A percentile compares a stretch with the other conserved stretches of the same genome.
phyloP scores from a whole-genome alignment of 2,888 invertebrate genomes.

The Machimus atricapillus region DNA sequence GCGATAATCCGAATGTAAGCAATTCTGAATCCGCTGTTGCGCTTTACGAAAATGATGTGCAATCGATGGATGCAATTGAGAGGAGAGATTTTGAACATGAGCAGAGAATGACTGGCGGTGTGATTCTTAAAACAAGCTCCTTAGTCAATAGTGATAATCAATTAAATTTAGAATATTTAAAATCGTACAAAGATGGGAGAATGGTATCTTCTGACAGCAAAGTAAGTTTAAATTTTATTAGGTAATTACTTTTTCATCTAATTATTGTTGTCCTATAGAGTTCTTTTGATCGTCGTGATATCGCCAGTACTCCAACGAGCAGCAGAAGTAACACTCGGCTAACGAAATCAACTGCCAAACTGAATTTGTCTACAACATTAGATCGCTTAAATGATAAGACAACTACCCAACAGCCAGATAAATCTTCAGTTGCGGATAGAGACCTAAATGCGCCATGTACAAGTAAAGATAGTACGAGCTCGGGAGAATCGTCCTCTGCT shows the following conservation, averaged over 20 bases:
- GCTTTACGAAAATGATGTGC: conserved; percentile 55
- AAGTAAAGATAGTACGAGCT: conserved; percentile 16
- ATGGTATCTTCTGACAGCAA: conserved; percentile 58
- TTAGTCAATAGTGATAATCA: conserved; percentile 56
- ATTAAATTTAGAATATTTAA: conserved; percentile 59
- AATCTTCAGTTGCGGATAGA: background rate
- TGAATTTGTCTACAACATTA: conserved; percentile 58
- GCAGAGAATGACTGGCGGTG: conserved; percentile 59
- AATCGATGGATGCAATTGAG: conserved; percentile 62
- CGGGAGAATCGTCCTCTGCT: conserved; percentile 32
- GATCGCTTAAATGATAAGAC: conserved; percentile 42
- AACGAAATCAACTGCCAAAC: conserved; percentile 62
- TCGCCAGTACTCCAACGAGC: conserved; percentile 58
- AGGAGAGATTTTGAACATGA: conserved; percentile 61
- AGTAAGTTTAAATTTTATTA: conserved; percentile 49
- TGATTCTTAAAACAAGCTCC: conserved; percentile 57
- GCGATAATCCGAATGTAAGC: conserved; percentile 10
- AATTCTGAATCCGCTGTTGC: conserved; percentile 39
- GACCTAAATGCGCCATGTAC: conserved; percentile 25
- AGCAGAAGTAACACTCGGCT: conserved; percentile 59
- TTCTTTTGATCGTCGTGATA: background rate
- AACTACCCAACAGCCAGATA: background rate
- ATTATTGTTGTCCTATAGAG: background rate
- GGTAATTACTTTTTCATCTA: background rate
- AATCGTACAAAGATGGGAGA: conserved; percentile 43